Conservation (phyloP, 2,797 vertebrate species). For the Cephalopachus bancanus region DNA sequence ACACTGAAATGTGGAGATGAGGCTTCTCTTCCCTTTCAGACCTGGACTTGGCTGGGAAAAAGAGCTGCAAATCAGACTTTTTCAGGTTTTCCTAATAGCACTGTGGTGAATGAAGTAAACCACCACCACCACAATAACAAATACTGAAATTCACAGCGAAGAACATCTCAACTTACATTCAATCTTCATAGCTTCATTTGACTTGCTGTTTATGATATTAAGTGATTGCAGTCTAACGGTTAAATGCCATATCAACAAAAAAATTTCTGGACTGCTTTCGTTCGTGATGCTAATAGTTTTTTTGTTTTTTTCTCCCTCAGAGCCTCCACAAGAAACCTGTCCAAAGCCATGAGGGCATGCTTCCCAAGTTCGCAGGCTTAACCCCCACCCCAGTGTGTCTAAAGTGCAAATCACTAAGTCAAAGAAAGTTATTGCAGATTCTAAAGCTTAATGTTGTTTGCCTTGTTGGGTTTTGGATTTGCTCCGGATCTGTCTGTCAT, state of each 20-base stretch:
- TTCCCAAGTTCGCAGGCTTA: too few relatives aligned
- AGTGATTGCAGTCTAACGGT: not conserved
- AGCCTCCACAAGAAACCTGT: too few relatives aligned
- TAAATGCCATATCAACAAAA: not conserved
- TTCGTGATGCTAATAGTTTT: not conserved
- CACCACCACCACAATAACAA: not conserved
- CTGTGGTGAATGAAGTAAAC: not conserved
- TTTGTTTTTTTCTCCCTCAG: too few relatives aligned
- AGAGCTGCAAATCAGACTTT: not conserved
- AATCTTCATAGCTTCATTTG: not conserved
- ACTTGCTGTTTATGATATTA: not conserved
- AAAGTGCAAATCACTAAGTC: too few relatives aligned
- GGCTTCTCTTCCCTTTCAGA: not conserved
- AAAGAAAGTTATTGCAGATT: too few relatives aligned
- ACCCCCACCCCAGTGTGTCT: too few relatives aligned
- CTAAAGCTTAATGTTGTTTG: too few relatives aligned
- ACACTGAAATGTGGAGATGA: not conserved
- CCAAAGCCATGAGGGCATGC: too few relatives aligned
- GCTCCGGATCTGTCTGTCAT: too few relatives aligned
- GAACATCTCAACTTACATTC: not conserved
- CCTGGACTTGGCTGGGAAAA: not conserved
- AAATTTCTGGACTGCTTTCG: not conserved
- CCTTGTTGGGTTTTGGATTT: too few relatives aligned
- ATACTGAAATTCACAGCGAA: slow-evolving; percentile 18
- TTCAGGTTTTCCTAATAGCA: not conserved